Evolutionary conservation across 2,888 invertebrate genomes (phyloP), one percentile per base, ranked within the genome.

Genomic region (Pyrochroa serraticornis): DNA sequence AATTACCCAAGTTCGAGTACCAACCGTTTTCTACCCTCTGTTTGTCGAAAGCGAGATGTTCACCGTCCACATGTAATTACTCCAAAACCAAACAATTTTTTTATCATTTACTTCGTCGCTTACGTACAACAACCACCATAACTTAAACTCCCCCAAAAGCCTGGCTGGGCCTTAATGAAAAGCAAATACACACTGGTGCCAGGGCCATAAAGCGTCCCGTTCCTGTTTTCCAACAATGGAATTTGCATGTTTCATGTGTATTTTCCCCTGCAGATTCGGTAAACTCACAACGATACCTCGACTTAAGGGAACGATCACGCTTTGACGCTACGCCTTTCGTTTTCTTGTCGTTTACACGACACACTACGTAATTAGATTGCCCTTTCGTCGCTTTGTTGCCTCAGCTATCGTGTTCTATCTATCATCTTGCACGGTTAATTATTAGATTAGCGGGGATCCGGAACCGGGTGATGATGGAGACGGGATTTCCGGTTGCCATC

Each of bases 391-490:
- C 43, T 55, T 48, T 49, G 48, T 49, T 56, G 56, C 49, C 49
- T 37, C 34, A 46, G 30, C 41, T 47, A 46, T 54, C 56, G 56
- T 56, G 56, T 50, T 50, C 56, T 56, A 56, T 56, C 56, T 56
- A 56, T 56, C 56, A 56, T 56, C 56, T 56, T 50, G 36, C 49
- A 48, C 49, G 39, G 56, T 45, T 56, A 56, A 56, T 56, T 56
- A 56, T 56, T 56, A 45, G 56, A 50, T 56, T 56, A 56, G 43
- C 45, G 49, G 45, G 37, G 30, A 33, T 33, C 41, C 33, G 34
- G 47, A 37, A n/a, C 48, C 10, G 7, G 43, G 42, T 47, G 47
- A 43, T 36, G 41, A 50, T 9, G 43, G 44, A 31, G 22, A 34
- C 42, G 10, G 30, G 12, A 36, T 37, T 31, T 45, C 32, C 14